A percentile compares a stretch with the other conserved stretches of the same genome.
Conservation (phyloP, 1,140 invertebrate species). For the Phymastichus coffea region DNA sequence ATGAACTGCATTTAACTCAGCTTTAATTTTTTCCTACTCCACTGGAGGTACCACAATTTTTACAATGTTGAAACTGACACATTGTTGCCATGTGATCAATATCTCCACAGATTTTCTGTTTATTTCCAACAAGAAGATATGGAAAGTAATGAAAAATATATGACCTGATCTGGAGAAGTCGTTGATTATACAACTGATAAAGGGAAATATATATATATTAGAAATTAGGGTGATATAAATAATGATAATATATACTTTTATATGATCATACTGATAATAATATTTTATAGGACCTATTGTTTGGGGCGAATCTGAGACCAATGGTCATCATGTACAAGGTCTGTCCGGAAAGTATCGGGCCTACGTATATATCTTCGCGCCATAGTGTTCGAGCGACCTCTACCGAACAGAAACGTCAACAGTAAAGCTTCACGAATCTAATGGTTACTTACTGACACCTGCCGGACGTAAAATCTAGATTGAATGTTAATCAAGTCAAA, state of each 20-base stretch:
- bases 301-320: slow-evolving; percentile 95
- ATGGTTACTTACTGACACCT: no score
- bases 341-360: no score
- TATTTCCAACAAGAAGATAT: slow-evolving; percentile 99
- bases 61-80: slow-evolving; percentile 94
- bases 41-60: slow-evolving; percentile 96
- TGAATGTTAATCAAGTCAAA: slow-evolving; percentile 70
- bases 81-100: slow-evolving; percentile 97
- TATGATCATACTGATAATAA: background rate
- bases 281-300: slow-evolving; percentile 60
- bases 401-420: no score
- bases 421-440: no score
- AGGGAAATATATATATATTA: no score
- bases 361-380: no score
- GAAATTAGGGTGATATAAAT: slow-evolving; percentile 4
- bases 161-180: slow-evolving; percentile 73
- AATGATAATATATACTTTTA: slow-evolving; percentile 3
- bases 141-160: slow-evolving; percentile 99
- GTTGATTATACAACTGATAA: slow-evolving; percentile 83
- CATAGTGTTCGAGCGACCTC: no score
- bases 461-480: slow-evolving; percentile 68
- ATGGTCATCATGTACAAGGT: slow-evolving; percentile 97
- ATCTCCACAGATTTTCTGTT: slow-evolving; percentile 96
- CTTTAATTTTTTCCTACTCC: slow-evolving; percentile 92
- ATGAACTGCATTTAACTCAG: no score